Base-by-base conservation (phyloP, 1,140 invertebrate species). In the Aradophagus sp. region DNA sequence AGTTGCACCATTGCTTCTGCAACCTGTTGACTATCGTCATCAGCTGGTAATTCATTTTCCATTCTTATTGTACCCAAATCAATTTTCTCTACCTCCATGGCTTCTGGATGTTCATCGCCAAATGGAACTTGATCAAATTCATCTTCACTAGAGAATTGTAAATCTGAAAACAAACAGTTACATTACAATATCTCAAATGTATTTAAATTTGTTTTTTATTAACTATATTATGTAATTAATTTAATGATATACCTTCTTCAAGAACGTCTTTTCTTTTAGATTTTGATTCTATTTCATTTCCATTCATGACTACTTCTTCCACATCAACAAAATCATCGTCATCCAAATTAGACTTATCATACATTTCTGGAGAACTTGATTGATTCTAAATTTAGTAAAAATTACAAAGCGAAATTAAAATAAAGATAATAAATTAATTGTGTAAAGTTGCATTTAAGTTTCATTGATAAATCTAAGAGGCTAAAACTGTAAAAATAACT, bases 1-100 rank as follows among this genome's bases (percentile, higher is more conserved):
- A 95, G 86, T 77, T 95, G 93, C 11, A 95, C 91, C 93, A 95
- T 93, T 6, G 93, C 92, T 83, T 93, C 92, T 7, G 92, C 92
- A 2, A 89, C 93, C 79, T 94, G 93, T 80, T 94, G 93, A 83
- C 90, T 92, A 73, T 92, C 91, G 77, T 93, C 91, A 66, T 92
- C 87, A 39, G 88, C 85, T 38, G 86, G 84, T 61, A 88, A 73
- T 65, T 81, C 77, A 35, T 14, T 39, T 27, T 39, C 56, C 8
- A 76, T 71, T 62, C 78, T 44, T 7, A 76, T 76, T 58, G 68
- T 73, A 2, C 77, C 71, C 4, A 82, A 59, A 23, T 79, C 77
- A 2, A 82, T 39, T 0, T 56, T 80, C 55, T 81, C 87, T 53
- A 87, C 82, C 56, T 88, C 88, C 17, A 80, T 81, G 7, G 85